Base-by-base conservation (phyloP, 2,888 invertebrate genomes). In the Sinelater perroti region DNA sequence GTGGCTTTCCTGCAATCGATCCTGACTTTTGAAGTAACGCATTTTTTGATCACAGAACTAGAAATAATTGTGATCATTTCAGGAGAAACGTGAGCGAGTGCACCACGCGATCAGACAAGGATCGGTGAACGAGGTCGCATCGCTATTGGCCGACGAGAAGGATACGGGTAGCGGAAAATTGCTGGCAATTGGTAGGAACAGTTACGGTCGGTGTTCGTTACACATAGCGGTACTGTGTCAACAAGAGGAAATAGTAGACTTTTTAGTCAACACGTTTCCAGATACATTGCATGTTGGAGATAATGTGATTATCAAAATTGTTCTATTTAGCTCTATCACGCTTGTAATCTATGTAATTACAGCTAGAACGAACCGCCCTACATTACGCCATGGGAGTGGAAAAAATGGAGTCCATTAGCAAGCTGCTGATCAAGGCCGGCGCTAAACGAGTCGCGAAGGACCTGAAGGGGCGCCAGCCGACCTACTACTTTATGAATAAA, bases 381-480 rank as follows among this genome's bases (percentile, higher is more conserved):
- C 95, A 95, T 76, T 95, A 95, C 76, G 92, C 94, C 0, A 93
- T 94, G 93, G 94, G 92, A 4, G 86, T 93, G 2, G 90, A 90
- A 54, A 87, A 90, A 65, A 90, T 94, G 54, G 94, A 95, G 76
- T 83, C 86, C 6, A 80, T 94, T 35, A 93, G 92, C 71, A 83
- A 87, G 62, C 85, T 93, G 46, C 81, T 95, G 18, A 91, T 93
- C 47, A 85, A 89, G 70, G 87, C 90, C 6, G 95, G 95, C 21
- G 91, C 94, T 30, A 90, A 89, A 73, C 82, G 94, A 57, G 88
- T 91, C 0, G 81, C 87, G 2, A 93, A 94, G 75, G 95, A 95
- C 79, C 81, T 95, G 72, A 92, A 91, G 79, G 93, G 93, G 53
- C 85, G 94, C 35, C 93, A 93, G 71, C 93, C 95, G 1, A 90